These are phyloP conservation scores for Hydroisotoma schaefferi DNA, from an alignment of 2,888 invertebrate genomes.

Conservation along the genomic window DNA sequence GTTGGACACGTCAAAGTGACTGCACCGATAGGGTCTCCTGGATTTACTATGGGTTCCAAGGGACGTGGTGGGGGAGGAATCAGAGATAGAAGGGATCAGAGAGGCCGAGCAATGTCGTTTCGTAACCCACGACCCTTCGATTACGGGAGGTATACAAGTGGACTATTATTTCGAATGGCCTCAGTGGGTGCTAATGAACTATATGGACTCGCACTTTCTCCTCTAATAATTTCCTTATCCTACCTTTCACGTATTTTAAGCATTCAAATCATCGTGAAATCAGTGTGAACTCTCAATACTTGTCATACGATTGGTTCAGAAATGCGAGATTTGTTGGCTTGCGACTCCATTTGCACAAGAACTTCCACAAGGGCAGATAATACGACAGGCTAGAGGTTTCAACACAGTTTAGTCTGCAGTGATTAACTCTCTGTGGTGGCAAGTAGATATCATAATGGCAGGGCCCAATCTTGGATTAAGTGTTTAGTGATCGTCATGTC, in stretches of 20 bases:
- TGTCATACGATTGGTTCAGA: neutral
- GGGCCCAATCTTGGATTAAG: slow-evolving; percentile 23
- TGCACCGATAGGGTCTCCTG: slow-evolving; percentile 55
- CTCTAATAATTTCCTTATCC: slow-evolving; percentile 14
- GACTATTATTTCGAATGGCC: slow-evolving; percentile 47
- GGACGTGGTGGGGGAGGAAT: slow-evolving; percentile 53
- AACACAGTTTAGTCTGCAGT: slow-evolving; percentile 11
- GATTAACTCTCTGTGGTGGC: slow-evolving; percentile 14
- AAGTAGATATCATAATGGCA: slow-evolving; percentile 8
- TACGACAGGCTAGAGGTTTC: slow-evolving; percentile 3
- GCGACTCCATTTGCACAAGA: neutral
- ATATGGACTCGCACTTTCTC: slow-evolving; percentile 34
- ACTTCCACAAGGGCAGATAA: slow-evolving; percentile 1
- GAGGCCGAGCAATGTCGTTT: slow-evolving; percentile 35
- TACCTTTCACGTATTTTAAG: neutral
- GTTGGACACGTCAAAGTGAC: slow-evolving; percentile 58
- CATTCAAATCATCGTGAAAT: neutral
- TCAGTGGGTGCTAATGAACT: slow-evolving; percentile 43
- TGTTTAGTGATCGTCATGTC: slow-evolving; percentile 38
- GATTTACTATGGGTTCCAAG: slow-evolving; percentile 15
- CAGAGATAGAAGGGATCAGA: slow-evolving; percentile 31
- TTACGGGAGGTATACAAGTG: slow-evolving; percentile 49
- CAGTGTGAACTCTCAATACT: slow-evolving; percentile 1
- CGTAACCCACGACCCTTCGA: slow-evolving; percentile 46
- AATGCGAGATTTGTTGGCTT: neutral